Conservation (phyloP, 2,888 invertebrate species). For the Bombylius discolor region DNA sequence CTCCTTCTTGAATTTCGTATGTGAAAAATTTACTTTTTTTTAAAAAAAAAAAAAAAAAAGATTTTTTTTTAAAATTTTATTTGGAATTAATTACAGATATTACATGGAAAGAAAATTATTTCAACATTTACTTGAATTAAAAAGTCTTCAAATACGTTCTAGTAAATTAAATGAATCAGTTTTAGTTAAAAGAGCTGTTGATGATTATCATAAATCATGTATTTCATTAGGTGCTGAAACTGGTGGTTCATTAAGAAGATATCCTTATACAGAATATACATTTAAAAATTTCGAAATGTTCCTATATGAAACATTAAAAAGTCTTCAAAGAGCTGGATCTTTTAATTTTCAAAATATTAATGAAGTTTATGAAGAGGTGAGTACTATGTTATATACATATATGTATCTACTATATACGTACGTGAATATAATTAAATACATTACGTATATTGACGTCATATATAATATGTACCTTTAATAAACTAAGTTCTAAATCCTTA, state of each 20-base stretch:
- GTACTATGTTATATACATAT: constrained; percentile 15
- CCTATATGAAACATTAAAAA: constrained; percentile 71
- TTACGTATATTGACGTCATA: no score
- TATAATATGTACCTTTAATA: no score
- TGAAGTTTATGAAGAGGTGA: constrained; percentile 49
- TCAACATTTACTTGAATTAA: constrained; percentile 82
- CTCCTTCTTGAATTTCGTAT: constrained; percentile 6
- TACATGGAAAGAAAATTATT: constrained; percentile 85
- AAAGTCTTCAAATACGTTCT: constrained; percentile 81
- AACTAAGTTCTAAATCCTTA: no score
- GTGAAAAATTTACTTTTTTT: background rate
- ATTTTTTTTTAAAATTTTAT: no score
- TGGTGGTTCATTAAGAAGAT: constrained; percentile 42
- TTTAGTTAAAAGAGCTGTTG: constrained; percentile 74
- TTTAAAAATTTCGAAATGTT: constrained; percentile 77
- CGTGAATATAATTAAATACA: no score
- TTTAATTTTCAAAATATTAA: constrained; percentile 49
- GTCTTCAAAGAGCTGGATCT: constrained; percentile 57
- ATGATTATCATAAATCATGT: constrained; percentile 67
- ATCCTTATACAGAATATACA: constrained; percentile 51
- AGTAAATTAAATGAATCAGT: constrained; percentile 79
- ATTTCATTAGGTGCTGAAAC: constrained; percentile 45
- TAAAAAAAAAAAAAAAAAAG: no score
- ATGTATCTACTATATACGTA: no score
- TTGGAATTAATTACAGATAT: constrained; percentile 45